Conservation (phyloP, 2,888 invertebrate genomes). For the Standfussiana lucernea region DNA sequence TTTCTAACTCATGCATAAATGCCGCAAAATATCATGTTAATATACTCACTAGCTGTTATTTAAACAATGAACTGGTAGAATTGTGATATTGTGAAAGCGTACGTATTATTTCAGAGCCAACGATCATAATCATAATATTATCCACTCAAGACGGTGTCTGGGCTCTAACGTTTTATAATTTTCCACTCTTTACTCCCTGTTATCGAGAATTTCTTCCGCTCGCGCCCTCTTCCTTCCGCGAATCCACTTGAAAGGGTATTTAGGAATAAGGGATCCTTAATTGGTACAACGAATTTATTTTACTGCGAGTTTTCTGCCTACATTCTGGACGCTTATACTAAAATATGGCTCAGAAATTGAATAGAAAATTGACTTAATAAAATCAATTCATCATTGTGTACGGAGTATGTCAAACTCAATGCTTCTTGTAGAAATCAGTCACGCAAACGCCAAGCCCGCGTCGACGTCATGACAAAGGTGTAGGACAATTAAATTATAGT, state of each 20-base stretch:
- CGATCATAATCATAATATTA: slow-evolving; percentile 79
- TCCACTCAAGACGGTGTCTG: slow-evolving; percentile 79
- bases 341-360: slow-evolving; percentile 38
- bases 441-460: slow-evolving; percentile 32
- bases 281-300: slow-evolving; percentile 86
- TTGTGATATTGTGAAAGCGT: slow-evolving; percentile 46
- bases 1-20: slow-evolving; percentile 17
- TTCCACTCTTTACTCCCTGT: slow-evolving; percentile 85
- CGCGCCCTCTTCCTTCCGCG: slow-evolving; percentile 85
- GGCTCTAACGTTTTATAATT: slow-evolving; percentile 85
- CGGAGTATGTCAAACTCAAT: slow-evolving; percentile 29
- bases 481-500: slow-evolving; percentile 65
- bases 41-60: slow-evolving; percentile 42
- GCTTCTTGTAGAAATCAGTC: slow-evolving; percentile 65
- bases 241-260: slow-evolving; percentile 87
- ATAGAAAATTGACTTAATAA: slow-evolving; percentile 26
- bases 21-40: slow-evolving; percentile 44
- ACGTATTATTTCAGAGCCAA: slow-evolving; percentile 72
- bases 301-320: slow-evolving; percentile 77
- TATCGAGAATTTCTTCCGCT: slow-evolving; percentile 88
- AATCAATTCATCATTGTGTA: slow-evolving; percentile 37
- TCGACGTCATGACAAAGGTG: slow-evolving; percentile 47
- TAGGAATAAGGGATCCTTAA: slow-evolving; percentile 87
- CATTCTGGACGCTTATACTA: slow-evolving; percentile 64
- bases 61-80: slow-evolving; percentile 38